phyloP scores from a whole-genome alignment of 2,797 vertebrate species.

The Etheostoma perlongum region DNA sequence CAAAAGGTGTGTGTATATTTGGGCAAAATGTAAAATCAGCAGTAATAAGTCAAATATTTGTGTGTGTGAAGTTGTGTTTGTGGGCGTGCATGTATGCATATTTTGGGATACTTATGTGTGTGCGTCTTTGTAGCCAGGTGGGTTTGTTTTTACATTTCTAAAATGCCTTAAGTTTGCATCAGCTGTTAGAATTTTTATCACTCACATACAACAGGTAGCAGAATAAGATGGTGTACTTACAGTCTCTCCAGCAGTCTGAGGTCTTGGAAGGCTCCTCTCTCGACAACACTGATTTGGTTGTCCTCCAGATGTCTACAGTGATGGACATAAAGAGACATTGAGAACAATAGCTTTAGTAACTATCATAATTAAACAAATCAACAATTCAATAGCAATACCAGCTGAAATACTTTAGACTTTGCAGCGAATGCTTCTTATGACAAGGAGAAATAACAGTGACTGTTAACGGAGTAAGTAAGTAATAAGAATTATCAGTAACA shows the following conservation, averaged over 20 bases:
- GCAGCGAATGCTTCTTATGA: background rate
- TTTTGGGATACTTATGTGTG: constrained; percentile 2
- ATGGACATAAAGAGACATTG: constrained; percentile 38
- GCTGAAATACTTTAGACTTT: background rate
- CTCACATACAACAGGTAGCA: background rate
- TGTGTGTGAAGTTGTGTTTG: background rate
- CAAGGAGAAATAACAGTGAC: background rate
- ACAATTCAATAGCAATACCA: background rate
- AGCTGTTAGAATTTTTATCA: background rate
- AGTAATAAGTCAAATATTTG: constrained; percentile 12
- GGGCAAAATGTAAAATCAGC: constrained; percentile 14
- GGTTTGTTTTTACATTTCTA: background rate
- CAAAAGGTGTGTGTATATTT: constrained; percentile 8
- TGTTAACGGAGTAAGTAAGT: background rate
- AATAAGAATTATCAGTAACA: background rate
- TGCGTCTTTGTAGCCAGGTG: background rate
- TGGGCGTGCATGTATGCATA: background rate
- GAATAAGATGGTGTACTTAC: constrained; percentile 85
- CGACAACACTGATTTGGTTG: constrained; percentile 96
- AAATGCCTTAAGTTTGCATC: constrained; percentile 2
- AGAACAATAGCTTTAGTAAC: constrained; percentile 26
- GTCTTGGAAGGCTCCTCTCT: constrained; percentile 98
- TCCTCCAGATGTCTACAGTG: constrained; percentile 93
- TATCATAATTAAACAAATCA: constrained; percentile 10
- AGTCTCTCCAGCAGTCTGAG: constrained; percentile 97